Percentiles rank a stretch among this genome's conserved stretches.
Evolutionary conservation across 2,797 vertebrate species (phyloP).

Genomic region (Chromis chromis): DNA sequence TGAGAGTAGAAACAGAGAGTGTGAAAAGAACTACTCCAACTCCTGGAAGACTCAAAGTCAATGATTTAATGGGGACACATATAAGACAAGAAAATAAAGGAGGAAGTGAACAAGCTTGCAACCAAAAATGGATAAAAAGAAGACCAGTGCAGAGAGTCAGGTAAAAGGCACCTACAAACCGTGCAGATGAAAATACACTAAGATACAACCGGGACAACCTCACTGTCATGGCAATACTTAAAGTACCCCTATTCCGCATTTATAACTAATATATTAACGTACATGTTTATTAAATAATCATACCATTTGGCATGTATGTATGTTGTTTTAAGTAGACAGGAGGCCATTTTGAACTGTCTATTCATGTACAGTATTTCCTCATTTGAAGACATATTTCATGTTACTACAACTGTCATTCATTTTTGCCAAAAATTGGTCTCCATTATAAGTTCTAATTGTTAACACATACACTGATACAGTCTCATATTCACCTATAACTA

Average conservation of each 20-base stretch:
- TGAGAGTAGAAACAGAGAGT: constrained; percentile 30
- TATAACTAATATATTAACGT: background rate
- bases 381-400: background rate
- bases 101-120: background rate
- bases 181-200: background rate
- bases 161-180: background rate
- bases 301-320: no score
- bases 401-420: background rate
- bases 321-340: no score
- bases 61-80: constrained; percentile 40
- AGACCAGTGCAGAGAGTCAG: background rate
- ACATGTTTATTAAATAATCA: background rate
- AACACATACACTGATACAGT: no score
- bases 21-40: background rate
- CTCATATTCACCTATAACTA: no score
- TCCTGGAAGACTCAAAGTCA: constrained; percentile 31
- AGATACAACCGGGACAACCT: background rate
- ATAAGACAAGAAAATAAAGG: constrained; percentile 21
- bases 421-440: background rate
- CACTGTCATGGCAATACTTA: background rate
- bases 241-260: background rate
- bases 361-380: background rate
- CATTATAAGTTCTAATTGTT: no score
- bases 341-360: no score
- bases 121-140: constrained; percentile 5